These are phyloP conservation scores for Brachirus orientalis DNA, from an alignment of 2,113 vertebrate genomes.

Conservation along the genomic window DNA sequence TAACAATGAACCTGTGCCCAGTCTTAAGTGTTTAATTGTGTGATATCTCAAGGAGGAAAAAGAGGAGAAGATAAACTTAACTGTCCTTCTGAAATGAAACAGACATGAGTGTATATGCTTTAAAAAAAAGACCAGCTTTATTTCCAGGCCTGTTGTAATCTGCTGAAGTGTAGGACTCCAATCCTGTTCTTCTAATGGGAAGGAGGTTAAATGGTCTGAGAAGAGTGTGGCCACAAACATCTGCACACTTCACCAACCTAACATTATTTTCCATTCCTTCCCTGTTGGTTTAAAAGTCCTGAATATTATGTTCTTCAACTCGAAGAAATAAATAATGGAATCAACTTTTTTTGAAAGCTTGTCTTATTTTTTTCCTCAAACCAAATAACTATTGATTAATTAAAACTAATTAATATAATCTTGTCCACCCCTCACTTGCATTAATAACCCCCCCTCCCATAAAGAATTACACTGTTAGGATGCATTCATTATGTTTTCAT, in stretches of 20 bases:
- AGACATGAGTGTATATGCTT: not conserved
- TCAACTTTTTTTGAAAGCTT: not conserved
- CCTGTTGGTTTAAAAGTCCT: constrained; percentile 1
- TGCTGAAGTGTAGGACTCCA: constrained; percentile 34
- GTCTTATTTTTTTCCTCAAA: not conserved
- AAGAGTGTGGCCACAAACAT: constrained; percentile 29
- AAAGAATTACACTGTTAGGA: not conserved
- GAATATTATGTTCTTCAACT: not conserved
- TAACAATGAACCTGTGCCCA: constrained; percentile 35
- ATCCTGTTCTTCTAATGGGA: constrained; percentile 27
- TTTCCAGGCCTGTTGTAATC: too few species aligned
- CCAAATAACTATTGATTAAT: too few species aligned
- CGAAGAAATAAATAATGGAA: not conserved
- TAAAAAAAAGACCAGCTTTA: too few species aligned
- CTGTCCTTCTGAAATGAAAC: constrained; percentile 15
- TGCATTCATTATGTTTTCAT: not conserved
- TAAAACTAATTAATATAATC: not conserved
- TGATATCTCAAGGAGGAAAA: constrained; percentile 31
- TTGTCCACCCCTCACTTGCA: not conserved
- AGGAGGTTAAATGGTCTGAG: constrained; percentile 15
- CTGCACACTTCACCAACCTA: constrained; percentile 12
- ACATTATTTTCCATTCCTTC: constrained; percentile 36
- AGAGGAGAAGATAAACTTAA: constrained; percentile 14
- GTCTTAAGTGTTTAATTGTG: constrained; percentile 67
- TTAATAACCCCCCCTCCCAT: too few species aligned